phyloP scores from a whole-genome alignment of 2,888 invertebrate species.

The Pyrrhia umbra region DNA sequence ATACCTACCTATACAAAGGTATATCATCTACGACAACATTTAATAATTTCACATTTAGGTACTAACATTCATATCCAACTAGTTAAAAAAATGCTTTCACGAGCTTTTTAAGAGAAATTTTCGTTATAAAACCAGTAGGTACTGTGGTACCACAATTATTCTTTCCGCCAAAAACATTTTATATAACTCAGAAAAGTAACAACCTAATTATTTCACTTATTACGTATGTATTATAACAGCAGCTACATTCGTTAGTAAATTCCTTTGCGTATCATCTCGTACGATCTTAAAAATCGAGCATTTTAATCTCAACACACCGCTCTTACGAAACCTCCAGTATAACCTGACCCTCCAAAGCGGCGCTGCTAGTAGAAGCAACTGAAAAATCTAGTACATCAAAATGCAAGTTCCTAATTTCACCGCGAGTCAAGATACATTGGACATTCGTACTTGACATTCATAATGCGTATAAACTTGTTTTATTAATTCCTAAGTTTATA shows the following conservation, averaged over 20 bases:
- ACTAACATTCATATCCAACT: neutral
- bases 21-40: neutral
- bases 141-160: slow-evolving; percentile 7
- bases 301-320: slow-evolving; percentile 56
- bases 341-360: slow-evolving; percentile 6
- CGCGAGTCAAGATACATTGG: slow-evolving; percentile 21
- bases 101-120: neutral
- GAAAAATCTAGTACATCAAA: neutral
- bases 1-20: too few species aligned
- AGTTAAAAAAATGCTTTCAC: slow-evolving; percentile 4
- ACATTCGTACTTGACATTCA: slow-evolving; percentile 30
- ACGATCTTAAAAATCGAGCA: slow-evolving; percentile 58
- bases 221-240: slow-evolving; percentile 51
- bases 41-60: neutral
- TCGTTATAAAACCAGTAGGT: neutral
- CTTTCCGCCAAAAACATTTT: slow-evolving; percentile 27
- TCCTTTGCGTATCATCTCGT: slow-evolving; percentile 55
- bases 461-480: slow-evolving; percentile 57
- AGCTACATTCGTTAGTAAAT: slow-evolving; percentile 64
- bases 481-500: slow-evolving; percentile 57
- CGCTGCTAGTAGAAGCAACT: slow-evolving; percentile 13
- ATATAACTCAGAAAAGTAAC: slow-evolving; percentile 38
- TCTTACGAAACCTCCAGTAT: slow-evolving; percentile 21
- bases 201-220: slow-evolving; percentile 59
- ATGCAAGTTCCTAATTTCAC: neutral